phyloP scores from a whole-genome alignment of 2,888 invertebrate species.

The Nesidiocoris tenuis region DNA sequence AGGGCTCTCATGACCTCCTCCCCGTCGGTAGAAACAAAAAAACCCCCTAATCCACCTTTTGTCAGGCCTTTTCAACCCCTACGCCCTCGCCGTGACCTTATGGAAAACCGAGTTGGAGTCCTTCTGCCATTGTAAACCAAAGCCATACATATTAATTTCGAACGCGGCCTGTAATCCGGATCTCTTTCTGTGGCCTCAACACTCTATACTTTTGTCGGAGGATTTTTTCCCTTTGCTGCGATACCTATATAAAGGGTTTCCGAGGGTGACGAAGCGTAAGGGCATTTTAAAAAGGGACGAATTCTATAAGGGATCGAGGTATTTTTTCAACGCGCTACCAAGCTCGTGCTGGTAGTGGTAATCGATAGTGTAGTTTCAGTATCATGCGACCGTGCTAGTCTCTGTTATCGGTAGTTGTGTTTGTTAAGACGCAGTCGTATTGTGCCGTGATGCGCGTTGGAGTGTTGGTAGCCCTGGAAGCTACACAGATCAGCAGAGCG shows the following conservation, averaged over 20 bases:
- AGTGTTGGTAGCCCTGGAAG: not conserved
- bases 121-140: slow-evolving; percentile 14
- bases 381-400: too few species aligned
- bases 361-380: too few species aligned
- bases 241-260: not conserved
- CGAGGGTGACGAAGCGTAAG: not conserved
- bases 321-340: too few species aligned
- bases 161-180: slow-evolving; percentile 16
- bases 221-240: not conserved
- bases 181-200: not conserved
- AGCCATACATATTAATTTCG: slow-evolving; percentile 28
- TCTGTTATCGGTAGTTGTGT: too few species aligned
- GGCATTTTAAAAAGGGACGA: slow-evolving; percentile 6
- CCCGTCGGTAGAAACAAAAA: not conserved
- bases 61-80: not conserved
- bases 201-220: not conserved
- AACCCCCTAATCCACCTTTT: slow-evolving; percentile 20
- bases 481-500: slow-evolving; percentile 10
- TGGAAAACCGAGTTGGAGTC: slow-evolving; percentile 15
- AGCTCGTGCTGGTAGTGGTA: too few species aligned
- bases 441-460: too few species aligned
- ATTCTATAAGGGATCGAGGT: not conserved
- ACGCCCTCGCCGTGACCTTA: not conserved
- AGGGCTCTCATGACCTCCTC: not conserved
- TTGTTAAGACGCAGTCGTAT: too few species aligned